Conservation (phyloP, 2,888 invertebrate species). For the Ophioninae sp. region DNA sequence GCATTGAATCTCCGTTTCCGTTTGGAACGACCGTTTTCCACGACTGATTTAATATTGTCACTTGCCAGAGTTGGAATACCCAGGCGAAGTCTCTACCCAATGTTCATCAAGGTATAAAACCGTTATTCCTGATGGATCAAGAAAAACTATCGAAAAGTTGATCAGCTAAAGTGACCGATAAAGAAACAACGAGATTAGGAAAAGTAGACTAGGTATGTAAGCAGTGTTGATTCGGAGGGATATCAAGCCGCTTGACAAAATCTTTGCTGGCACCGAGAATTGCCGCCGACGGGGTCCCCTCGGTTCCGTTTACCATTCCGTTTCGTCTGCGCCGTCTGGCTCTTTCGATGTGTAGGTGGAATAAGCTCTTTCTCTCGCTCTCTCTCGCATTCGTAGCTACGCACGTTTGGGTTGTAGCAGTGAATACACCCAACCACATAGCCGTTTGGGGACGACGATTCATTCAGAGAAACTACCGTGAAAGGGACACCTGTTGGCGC, state of each 20-base stretch:
- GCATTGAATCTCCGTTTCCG: slow-evolving; percentile 78
- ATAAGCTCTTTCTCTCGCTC: slow-evolving; percentile 75
- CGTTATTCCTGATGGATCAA: neutral
- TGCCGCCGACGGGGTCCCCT: slow-evolving; percentile 73
- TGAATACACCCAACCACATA: slow-evolving; percentile 52
- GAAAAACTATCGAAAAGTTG: neutral
- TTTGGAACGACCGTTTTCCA: slow-evolving; percentile 69
- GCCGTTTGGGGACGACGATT: slow-evolving; percentile 77
- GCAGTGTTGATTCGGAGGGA: slow-evolving; percentile 32
- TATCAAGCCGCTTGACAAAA: slow-evolving; percentile 71
- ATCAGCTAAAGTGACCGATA: neutral
- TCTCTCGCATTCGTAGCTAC: slow-evolving; percentile 20
- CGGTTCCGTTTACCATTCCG: slow-evolving; percentile 80
- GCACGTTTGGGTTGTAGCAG: slow-evolving; percentile 44
- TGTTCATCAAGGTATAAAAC: neutral
- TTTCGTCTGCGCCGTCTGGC: slow-evolving; percentile 79
- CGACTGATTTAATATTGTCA: slow-evolving; percentile 74
- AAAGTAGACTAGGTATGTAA: slow-evolving; percentile 11
- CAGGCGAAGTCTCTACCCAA: neutral
- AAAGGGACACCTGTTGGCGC: slow-evolving; percentile 81
- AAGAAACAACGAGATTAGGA: neutral
- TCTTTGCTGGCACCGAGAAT: slow-evolving; percentile 68
- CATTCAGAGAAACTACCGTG: slow-evolving; percentile 81
- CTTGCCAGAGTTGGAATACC: neutral
- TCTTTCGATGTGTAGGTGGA: slow-evolving; percentile 74